Base-by-base conservation (phyloP, 2,888 invertebrate species). In the Platycheirus rosarum region DNA sequence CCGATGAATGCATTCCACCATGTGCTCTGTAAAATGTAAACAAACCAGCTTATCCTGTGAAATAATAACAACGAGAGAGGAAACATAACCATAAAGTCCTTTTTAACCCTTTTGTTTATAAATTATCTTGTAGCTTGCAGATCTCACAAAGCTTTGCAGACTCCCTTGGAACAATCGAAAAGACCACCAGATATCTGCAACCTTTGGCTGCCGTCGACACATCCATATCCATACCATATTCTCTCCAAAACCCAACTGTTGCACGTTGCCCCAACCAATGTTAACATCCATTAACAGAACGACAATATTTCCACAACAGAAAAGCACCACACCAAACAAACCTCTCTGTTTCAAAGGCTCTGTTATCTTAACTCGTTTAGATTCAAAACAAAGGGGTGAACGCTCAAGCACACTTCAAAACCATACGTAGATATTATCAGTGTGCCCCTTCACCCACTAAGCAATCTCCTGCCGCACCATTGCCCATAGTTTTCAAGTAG, bases 361-460 rank as follows among this genome's bases (percentile, higher is more conserved):
- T 66, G 70, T 51, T 71, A 60, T 42, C 66, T 18, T 48, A 44
- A 49, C 44, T 70, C 63, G 69, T 70, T 79, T 48, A 70, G 37
- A 32, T 69, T 69, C 46, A 40, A 57, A 70, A 60, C 35, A 55
- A 69, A 44, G 74, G 37, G 75, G 57, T 63, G 26, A 40, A 13
- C 44, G 49, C 66, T 60, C 11, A 44, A 6, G 42, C 11, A 14
- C 29, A 42, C 44, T 75, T 51, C 29, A 48, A 84, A 48, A 23
- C 57, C 84, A 62, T 69, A 79, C 84, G 84, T 79, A 76, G 84
- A 84, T 84, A 73, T 40, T 26, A 84, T 84, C 78, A 20, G 8
- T 7, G 37, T 62, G 23, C 35, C 13, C 1, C 29, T 60, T 44
- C 29, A 8, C 29, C 37, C 53, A 26, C 20, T 6, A 55, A 13